Base-by-base conservation (phyloP, 2,888 invertebrate species). In the Punctoribates punctum region DNA sequence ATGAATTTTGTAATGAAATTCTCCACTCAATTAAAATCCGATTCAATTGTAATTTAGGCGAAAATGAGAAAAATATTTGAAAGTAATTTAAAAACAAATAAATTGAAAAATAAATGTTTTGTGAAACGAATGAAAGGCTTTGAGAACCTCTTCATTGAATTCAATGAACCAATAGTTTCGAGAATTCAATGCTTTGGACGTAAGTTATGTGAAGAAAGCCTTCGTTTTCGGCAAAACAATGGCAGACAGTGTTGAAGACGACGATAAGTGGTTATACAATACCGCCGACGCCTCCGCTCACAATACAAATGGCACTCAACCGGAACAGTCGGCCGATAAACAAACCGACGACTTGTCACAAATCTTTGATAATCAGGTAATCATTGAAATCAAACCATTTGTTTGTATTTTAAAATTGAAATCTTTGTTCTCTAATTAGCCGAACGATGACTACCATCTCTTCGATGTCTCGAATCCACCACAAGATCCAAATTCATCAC, bases 311-410 rank as follows among this genome's bases (percentile, higher is more conserved):
- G 13, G 42, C 42, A 13, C 11, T 13, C 42, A 42, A 5, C 15
- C 13, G 46, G 11, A 46, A 72, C 15, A 72, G 48, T 15, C 27
- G 48, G 72, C 3, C 48, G 20, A 13, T 27, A 25, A 62, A 72
- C 72, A 72, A 48, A 48, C 23, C 9, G 72, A 72, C 11, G 72
- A 72, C 27, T 72, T 72, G 27, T 48, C 72, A 23, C 72, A 72
- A 25, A 48, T 72, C 11, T 72, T 72, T 25, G 72, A 72, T 25
- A 72, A 72, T 72, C 42, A 72, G 72, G 72, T 72, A 72, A 20
- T 72, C 2, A 34, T 0, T 46, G 20, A 15, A 34, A n/a, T 20
- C 42, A 46, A 70, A 5, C 13, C 1, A 3, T 67, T 38, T 9
- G 8, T 17, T 51, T 0, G 20, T 6, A 20, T 2, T 25, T 23